These are phyloP conservation scores for Orthonyx spaldingii DNA, from an alignment of 2,113 vertebrate species.

Conservation along the genomic window DNA sequence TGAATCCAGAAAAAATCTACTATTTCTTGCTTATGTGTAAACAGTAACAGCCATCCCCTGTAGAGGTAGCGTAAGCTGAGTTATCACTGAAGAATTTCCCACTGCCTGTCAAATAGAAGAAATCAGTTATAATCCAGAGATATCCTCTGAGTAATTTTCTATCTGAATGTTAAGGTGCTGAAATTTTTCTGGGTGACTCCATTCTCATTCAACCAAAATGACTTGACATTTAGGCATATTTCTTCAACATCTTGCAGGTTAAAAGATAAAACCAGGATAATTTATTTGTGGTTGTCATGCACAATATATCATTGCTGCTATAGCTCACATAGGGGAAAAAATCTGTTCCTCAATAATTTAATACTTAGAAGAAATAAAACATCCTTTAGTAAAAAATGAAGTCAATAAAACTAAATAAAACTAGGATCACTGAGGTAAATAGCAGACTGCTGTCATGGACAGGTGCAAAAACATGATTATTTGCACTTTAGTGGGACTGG, in stretches of 20 bases:
- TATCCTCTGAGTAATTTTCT: background rate
- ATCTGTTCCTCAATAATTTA: background rate
- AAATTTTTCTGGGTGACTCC: background rate
- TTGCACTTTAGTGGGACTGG: background rate
- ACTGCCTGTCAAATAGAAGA: background rate
- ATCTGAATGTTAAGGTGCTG: background rate
- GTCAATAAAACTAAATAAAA: background rate
- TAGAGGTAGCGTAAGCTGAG: background rate
- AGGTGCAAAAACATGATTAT: background rate
- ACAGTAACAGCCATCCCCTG: too few species aligned
- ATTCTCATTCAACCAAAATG: background rate
- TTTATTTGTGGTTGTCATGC: background rate
- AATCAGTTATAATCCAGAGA: background rate
- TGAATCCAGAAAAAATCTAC: background rate
- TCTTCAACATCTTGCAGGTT: background rate
- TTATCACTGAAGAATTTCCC: background rate
- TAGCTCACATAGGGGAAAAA: background rate
- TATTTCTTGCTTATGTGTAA: background rate
- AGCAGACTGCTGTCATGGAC: background rate
- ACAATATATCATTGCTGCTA: background rate
- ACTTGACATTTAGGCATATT: slow-evolving; percentile 10
- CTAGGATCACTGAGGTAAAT: background rate
- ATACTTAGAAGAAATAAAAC: background rate
- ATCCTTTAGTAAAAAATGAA: background rate
- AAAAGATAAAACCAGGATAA: background rate